phyloP scores from a whole-genome alignment of 2,797 vertebrate species.

The Momotus momota region DNA sequence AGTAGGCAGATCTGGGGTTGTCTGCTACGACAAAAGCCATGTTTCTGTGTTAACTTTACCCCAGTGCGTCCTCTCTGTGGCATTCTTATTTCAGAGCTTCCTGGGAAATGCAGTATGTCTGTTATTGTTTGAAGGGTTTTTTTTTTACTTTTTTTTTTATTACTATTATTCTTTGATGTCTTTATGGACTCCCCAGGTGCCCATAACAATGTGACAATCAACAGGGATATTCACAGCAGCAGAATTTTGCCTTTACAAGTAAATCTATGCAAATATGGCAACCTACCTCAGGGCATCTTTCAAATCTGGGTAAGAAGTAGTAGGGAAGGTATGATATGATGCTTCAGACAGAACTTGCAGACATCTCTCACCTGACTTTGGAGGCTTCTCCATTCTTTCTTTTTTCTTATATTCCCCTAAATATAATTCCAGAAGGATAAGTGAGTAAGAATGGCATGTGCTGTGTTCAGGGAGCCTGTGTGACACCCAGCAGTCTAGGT shows the following conservation, averaged over 20 bases:
- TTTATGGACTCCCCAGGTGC: background rate
- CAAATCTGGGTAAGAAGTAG: background rate
- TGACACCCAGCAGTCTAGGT: background rate
- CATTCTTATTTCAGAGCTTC: background rate
- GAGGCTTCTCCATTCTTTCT: background rate
- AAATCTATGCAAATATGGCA: constrained; percentile 14
- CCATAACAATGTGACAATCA: constrained; percentile 29
- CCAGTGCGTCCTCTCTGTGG: background rate
- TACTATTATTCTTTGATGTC: background rate
- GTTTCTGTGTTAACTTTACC: background rate
- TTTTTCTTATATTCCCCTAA: too few relatives aligned
- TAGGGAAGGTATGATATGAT: background rate
- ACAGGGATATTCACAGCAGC: background rate
- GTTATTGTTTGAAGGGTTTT: background rate
- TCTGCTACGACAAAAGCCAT: background rate
- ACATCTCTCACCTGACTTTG: background rate
- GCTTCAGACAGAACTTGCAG: background rate
- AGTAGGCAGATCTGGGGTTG: background rate
- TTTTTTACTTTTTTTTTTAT: background rate
- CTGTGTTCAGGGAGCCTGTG: background rate
- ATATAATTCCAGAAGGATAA: background rate
- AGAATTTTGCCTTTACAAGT: background rate
- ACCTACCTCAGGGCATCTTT: constrained; percentile 7
- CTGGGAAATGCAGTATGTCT: background rate
- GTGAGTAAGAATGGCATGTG: background rate